These are phyloP conservation scores for Odobenus rosmarus DNA, from an alignment of 2,113 vertebrate genomes.

Conservation along the genomic window DNA sequence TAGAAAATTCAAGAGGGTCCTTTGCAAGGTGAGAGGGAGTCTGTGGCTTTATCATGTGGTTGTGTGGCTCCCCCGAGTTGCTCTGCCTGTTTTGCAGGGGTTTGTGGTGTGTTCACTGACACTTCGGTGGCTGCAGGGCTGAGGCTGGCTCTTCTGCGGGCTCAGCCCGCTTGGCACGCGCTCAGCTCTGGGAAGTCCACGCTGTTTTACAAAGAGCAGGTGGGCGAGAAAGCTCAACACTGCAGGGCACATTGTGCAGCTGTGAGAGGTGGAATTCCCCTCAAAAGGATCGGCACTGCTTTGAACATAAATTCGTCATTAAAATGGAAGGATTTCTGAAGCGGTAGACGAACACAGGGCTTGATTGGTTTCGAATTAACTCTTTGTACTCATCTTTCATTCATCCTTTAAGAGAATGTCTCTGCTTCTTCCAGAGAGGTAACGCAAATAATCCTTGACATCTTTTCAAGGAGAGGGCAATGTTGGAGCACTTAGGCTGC, in stretches of 20 bases:
- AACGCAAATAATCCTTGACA: constrained; percentile 24
- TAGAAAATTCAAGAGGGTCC: constrained; percentile 57
- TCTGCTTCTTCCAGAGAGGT: constrained; percentile 51
- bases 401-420: background rate
- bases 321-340: constrained; percentile 76
- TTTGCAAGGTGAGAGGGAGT: constrained; percentile 64
- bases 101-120: background rate
- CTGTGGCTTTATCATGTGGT: constrained; percentile 48
- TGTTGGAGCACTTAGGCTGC: background rate
- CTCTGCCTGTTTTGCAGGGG: background rate
- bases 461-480: constrained; percentile 41
- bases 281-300: constrained; percentile 85
- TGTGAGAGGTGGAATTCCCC: constrained; percentile 92
- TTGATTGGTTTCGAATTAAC: constrained; percentile 82
- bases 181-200: constrained; percentile 77
- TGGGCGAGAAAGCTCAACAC: constrained; percentile 79
- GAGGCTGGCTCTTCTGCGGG: background rate
- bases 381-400: constrained; percentile 71
- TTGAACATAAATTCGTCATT: constrained; percentile 82
- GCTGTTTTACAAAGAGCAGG: constrained; percentile 81
- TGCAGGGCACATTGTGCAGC: constrained; percentile 88
- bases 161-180: constrained; percentile 62
- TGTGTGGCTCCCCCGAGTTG: background rate
- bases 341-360: constrained; percentile 27
- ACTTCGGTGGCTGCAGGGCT: background rate